These are phyloP conservation scores for Oscheius sp. DNA, from an alignment of 1,140 invertebrate species.

Conservation along the genomic window DNA sequence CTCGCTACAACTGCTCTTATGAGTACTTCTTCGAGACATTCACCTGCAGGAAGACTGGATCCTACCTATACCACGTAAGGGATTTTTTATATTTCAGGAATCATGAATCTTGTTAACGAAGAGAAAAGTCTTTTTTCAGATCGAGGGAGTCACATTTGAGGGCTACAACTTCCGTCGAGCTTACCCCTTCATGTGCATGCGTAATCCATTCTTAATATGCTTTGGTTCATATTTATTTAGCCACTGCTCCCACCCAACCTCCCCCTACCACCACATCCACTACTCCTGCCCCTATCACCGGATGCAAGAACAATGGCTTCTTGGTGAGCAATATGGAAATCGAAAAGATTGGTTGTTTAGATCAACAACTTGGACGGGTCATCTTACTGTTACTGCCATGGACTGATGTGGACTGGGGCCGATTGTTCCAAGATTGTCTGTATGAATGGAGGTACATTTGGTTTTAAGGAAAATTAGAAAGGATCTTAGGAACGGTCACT, in stretches of 20 bases:
- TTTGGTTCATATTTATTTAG: not conserved
- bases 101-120: slow-evolving; percentile 5
- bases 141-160: slow-evolving; percentile 31
- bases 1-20: slow-evolving; percentile 33
- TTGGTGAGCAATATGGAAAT: not conserved
- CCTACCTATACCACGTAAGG: not conserved
- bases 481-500: no score
- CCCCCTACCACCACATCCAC: not conserved
- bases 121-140: slow-evolving; percentile 7
- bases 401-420: slow-evolving; percentile 16
- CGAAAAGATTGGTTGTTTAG: not conserved
- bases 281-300: slow-evolving; percentile 4
- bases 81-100: no score
- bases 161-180: slow-evolving; percentile 35
- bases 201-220: not conserved
- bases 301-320: slow-evolving; percentile 33
- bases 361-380: not conserved
- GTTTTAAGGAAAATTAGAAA: no score
- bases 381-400: slow-evolving; percentile 32
- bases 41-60: slow-evolving; percentile 17
- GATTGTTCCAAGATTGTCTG: slow-evolving; percentile 21
- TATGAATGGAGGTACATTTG: slow-evolving; percentile 37
- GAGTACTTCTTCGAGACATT: slow-evolving; percentile 41
- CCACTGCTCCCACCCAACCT: not conserved
- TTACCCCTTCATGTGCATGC: not conserved